Evolutionary conservation across 2,797 vertebrate species (phyloP).

Genomic region (Vespertilio murinus): DNA sequence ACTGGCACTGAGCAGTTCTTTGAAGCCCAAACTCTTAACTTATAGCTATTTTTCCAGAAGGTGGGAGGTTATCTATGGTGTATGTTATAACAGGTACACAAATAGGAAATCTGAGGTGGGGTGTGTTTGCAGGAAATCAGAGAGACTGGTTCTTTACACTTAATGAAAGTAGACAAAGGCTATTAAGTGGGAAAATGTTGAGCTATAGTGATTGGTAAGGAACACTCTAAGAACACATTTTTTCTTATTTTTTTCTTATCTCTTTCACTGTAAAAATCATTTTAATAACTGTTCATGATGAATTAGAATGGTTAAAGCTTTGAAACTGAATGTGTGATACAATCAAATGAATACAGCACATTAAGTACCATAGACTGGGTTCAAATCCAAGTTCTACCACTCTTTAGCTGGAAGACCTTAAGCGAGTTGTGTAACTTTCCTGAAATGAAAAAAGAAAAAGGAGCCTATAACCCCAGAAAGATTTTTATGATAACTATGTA

Average conservation of each 20-base stretch:
- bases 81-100: background rate
- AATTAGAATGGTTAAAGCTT: background rate
- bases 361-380: background rate
- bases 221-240: background rate
- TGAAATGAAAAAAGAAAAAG: background rate
- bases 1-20: background rate
- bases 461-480: background rate
- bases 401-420: background rate
- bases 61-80: background rate
- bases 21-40: background rate
- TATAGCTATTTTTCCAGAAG: background rate
- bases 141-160: background rate
- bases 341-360: background rate
- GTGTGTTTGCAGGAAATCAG: background rate
- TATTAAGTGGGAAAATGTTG: slow-evolving; percentile 35
- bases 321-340: background rate
- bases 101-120: background rate
- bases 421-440: background rate
- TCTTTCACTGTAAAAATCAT: slow-evolving; percentile 11
- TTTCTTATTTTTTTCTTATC: background rate
- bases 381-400: background rate
- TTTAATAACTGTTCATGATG: background rate
- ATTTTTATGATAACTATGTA: background rate
- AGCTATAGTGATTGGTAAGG: background rate
- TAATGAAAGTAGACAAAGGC: slow-evolving; percentile 33